Evolutionary conservation across 2,113 vertebrate genomes (phyloP).

Genomic region (Podarcis muralis): DNA sequence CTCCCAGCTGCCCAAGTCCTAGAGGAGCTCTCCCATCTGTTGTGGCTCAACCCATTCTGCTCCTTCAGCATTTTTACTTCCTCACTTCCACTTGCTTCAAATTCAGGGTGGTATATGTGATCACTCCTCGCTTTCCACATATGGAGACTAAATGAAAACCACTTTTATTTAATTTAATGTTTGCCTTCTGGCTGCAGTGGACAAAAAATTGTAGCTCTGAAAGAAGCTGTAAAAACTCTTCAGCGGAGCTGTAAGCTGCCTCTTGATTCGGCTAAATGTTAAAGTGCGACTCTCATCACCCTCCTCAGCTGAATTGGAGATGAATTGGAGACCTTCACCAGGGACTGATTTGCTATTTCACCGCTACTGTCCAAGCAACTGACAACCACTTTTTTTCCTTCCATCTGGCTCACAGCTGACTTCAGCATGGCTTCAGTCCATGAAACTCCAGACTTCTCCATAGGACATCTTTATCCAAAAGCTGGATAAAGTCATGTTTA

Average conservation of each 20-base stretch:
- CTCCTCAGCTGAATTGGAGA: constrained; percentile 1
- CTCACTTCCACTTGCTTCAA: background rate
- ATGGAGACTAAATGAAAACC: constrained; percentile 21
- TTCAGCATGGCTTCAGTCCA: background rate
- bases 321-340: background rate
- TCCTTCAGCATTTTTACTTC: background rate
- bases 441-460: no score
- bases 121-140: background rate
- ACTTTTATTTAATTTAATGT: background rate
- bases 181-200: background rate
- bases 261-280: background rate
- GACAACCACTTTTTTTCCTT: background rate
- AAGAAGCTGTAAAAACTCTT: background rate
- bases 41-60: background rate
- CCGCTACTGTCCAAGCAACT: background rate
- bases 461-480: background rate
- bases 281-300: background rate
- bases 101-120: background rate
- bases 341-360: background rate
- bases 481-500: background rate
- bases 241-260: background rate
- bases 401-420: background rate
- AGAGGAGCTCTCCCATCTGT: no score
- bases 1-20: no score
- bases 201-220: background rate